Base-by-base conservation (phyloP, 1,140 invertebrate genomes). In the Prorops nasuta region DNA sequence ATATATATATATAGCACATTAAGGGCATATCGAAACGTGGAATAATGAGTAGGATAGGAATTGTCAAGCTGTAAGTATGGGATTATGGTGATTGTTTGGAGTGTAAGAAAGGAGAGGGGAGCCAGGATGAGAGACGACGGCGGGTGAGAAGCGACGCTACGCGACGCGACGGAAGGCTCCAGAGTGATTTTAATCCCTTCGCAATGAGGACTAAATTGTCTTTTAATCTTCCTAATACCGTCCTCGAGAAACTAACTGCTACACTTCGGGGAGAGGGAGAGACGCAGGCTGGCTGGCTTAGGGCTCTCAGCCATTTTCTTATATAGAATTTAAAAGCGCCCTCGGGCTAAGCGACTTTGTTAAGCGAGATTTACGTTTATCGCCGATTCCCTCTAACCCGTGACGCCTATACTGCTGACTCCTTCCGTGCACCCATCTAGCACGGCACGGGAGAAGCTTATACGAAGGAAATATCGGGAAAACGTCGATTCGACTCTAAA, bases 181-280 rank as follows among this genome's bases (percentile, higher is more conserved):
- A 44, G 47, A 56, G 34, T 49, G 46, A 49, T 50, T 61, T 58
- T 53, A 58, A 61, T 61, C 56, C 49, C 35, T 31, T 35, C 18
- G 47, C 34, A 58, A 56, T 46, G 52, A 61, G 38, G 38, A 51
- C 42, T 31, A 48, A 61, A 61, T 61, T 58, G 52, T 56, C 49
- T 41, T 53, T 52, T 59, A 63, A 63, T 49, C 61, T 52, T 50
- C 37, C 59, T 53, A 49, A 48, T 52, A 28, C 35, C 39, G 21
- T 36, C 14, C 24, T 40, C 32, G 15, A 35, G 42, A 42, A 24
- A 54, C 44, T 51, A 40, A 57, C 50, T 41, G 34, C 37, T 40
- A n/a, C n/a, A n/a, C n/a, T n/a, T n/a, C 8, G 16, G 6, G 12
- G 4, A 28, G 22, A 8, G 28, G n/a, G 3, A 18, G 35, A 42